Evolutionary conservation across 2,113 vertebrate species (phyloP).

Genomic region (Mirza zaza): DNA sequence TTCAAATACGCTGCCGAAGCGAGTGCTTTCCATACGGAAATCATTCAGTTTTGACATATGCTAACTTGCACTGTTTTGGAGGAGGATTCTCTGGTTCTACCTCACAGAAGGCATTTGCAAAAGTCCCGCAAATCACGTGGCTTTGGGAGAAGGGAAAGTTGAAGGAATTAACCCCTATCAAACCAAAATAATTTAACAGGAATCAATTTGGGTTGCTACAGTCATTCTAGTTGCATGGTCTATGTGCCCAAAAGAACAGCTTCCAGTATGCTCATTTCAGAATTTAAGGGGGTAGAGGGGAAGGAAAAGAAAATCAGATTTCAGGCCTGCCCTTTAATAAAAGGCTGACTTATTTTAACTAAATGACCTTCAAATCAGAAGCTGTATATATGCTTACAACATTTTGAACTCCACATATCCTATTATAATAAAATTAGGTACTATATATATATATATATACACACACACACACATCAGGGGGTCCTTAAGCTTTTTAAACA

Average conservation of each 20-base stretch:
- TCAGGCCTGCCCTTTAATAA: not conserved
- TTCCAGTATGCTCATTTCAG: not conserved
- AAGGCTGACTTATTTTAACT: not conserved
- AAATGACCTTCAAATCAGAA: constrained; percentile 11
- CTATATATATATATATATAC: not conserved
- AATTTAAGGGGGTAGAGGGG: not conserved
- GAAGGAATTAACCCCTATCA: not conserved
- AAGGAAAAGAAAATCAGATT: constrained; percentile 24
- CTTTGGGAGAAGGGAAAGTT: not conserved
- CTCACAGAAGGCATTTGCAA: not conserved
- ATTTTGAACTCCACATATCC: not conserved
- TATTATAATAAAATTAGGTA: constrained; percentile 30
- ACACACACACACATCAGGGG: too few species aligned
- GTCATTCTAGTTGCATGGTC: not conserved
- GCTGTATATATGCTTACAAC: not conserved
- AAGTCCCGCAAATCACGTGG: not conserved
- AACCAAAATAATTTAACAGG: not conserved
- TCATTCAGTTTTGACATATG: constrained; percentile 28
- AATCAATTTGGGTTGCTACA: not conserved
- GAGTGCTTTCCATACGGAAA: constrained; percentile 7
- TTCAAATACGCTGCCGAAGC: constrained; percentile 9
- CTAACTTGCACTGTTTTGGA: not conserved
- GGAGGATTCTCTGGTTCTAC: not conserved
- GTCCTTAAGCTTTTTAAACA: too few species aligned
- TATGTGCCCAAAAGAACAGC: not conserved